These are phyloP conservation scores for Artemia sinica DNA, from an alignment of 2,888 invertebrate genomes.

Conservation along the genomic window DNA sequence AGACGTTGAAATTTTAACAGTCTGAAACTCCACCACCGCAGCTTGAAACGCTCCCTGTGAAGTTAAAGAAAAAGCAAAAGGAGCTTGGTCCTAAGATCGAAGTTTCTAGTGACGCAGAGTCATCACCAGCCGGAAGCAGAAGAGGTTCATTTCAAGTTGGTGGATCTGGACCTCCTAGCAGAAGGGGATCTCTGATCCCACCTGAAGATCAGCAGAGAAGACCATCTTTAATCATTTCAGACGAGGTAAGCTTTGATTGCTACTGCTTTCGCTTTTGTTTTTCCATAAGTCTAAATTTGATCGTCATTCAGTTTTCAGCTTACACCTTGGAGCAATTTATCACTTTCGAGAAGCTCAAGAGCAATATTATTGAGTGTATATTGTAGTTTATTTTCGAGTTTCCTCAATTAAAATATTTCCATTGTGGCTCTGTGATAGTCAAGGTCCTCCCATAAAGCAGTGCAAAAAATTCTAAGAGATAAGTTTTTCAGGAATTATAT, in stretches of 20 bases:
- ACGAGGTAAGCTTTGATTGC: constrained; percentile 54
- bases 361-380: too few species aligned
- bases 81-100: constrained; percentile 41
- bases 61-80: constrained; percentile 16
- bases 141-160: constrained; percentile 57
- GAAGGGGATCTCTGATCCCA: constrained; percentile 71
- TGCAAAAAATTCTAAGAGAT: too few species aligned
- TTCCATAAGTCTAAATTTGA: too few species aligned
- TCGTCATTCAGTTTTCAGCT: too few species aligned
- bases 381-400: too few species aligned
- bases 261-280: constrained; percentile 16
- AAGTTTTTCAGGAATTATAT: too few species aligned
- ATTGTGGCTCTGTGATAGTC: too few species aligned
- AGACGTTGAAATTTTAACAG: background rate
- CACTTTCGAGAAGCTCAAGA: too few species aligned
- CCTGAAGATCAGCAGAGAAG: constrained; percentile 69
- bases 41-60: constrained; percentile 12
- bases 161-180: constrained; percentile 42
- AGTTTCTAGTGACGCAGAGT: constrained; percentile 61
- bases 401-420: too few species aligned
- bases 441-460: too few species aligned
- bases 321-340: too few species aligned
- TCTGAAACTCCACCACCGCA: background rate
- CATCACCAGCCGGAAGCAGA: constrained; percentile 42
- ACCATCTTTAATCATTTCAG: constrained; percentile 76